Evolutionary conservation across 2,888 invertebrate genomes (phyloP).

Genomic region (Mongoloraphidia duomilia): DNA sequence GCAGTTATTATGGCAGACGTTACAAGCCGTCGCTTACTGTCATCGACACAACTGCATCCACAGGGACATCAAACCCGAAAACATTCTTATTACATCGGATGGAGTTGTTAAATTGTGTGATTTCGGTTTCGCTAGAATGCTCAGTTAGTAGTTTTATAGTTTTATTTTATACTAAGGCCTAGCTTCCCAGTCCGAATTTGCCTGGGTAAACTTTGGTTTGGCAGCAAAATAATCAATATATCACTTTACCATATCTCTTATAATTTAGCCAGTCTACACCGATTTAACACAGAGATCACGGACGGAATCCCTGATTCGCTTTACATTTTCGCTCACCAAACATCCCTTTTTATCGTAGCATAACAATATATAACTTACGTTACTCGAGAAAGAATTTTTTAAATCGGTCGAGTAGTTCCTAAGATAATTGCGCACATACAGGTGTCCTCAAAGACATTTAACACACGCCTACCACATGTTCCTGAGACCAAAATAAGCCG

Average conservation of each 20-base stretch:
- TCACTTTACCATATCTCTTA: background rate
- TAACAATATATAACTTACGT: too few relatives aligned
- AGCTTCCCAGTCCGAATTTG: background rate
- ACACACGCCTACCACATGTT: too few relatives aligned
- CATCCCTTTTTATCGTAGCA: too few relatives aligned
- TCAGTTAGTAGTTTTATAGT: constrained; percentile 54
- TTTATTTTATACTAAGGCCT: background rate
- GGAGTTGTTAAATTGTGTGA: constrained; percentile 96
- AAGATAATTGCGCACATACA: too few relatives aligned
- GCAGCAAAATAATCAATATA: too few relatives aligned
- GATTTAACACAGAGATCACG: too few relatives aligned
- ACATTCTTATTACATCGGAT: constrained; percentile 82
- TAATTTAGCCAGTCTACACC: background rate
- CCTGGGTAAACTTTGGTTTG: background rate
- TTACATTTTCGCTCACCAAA: too few relatives aligned
- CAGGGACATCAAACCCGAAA: constrained; percentile 97
- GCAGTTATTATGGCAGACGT: constrained; percentile 88
- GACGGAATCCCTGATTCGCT: too few relatives aligned
- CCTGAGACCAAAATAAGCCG: too few relatives aligned
- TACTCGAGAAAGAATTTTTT: too few relatives aligned
- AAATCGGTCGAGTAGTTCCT: too few relatives aligned
- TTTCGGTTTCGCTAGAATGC: constrained; percentile 95
- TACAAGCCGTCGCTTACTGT: constrained; percentile 91
- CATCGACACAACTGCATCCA: constrained; percentile 94
- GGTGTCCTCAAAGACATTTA: too few relatives aligned